phyloP scores from a whole-genome alignment of 2,888 invertebrate species.

The Ormyrus pomaceus region DNA sequence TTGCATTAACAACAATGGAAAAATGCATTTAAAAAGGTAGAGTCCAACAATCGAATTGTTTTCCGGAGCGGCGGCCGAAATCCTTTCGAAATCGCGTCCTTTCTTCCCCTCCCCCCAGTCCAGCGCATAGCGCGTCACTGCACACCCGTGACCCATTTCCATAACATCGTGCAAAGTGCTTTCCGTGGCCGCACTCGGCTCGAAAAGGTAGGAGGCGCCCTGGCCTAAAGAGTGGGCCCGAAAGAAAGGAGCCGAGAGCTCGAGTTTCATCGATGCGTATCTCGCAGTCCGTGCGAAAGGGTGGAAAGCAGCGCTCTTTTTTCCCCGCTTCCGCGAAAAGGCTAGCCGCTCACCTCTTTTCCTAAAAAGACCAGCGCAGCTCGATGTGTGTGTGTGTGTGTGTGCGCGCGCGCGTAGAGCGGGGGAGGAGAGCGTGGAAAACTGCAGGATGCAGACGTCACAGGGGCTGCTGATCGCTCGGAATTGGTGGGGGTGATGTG shows the following conservation, averaged over 20 bases:
- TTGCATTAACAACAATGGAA: too few species aligned
- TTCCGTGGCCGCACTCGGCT: neutral
- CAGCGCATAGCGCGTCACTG: constrained; percentile 33
- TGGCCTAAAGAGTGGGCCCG: neutral
- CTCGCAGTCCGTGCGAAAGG: constrained; percentile 56
- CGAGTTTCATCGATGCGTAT: constrained; percentile 51
- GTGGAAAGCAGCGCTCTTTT: constrained; percentile 40
- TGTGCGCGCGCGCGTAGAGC: constrained; percentile 60
- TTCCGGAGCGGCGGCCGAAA: too few species aligned
- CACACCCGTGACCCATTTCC: constrained; percentile 52
- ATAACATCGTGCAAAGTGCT: constrained; percentile 49
- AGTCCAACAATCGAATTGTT: too few species aligned
- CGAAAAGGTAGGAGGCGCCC: constrained; percentile 17
- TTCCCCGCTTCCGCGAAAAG: neutral
- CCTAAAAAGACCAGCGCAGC: constrained; percentile 40
- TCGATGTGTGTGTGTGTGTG: constrained; percentile 61
- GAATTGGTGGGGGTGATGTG: constrained; percentile 73
- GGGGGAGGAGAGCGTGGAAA: constrained; percentile 64
- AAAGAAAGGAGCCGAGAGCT: neutral
- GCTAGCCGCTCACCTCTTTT: neutral
- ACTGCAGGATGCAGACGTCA: constrained; percentile 40
- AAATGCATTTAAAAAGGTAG: too few species aligned
- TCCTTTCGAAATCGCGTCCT: neutral
- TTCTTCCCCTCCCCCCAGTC: neutral
- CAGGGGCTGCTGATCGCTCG: constrained; percentile 63